Evolutionary conservation across 2,797 vertebrate species (phyloP).

Genomic region (Acridotheres tristis): DNA sequence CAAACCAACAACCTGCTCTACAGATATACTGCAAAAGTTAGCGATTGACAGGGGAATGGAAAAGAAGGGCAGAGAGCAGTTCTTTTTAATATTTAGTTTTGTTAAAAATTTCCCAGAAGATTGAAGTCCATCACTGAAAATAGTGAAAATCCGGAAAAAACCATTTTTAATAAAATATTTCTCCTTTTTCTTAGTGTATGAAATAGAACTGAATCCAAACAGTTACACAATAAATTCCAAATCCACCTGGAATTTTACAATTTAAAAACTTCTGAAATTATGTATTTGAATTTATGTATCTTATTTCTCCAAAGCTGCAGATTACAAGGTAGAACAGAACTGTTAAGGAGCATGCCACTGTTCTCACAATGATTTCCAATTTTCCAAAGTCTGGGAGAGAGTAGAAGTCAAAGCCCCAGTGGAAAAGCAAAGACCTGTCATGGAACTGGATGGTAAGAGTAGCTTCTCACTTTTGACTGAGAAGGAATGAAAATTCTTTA

Average conservation of each 20-base stretch:
- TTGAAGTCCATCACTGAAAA: not conserved
- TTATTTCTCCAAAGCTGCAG: not conserved
- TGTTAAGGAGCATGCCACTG: not conserved
- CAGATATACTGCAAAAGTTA: not conserved
- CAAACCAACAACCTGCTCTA: not conserved
- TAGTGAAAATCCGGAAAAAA: not conserved
- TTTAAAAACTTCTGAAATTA: not conserved
- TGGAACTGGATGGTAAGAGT: not conserved
- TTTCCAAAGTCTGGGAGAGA: not conserved
- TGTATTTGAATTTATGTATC: not conserved
- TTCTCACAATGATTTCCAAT: not conserved
- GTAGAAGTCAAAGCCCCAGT: not conserved
- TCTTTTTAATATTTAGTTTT: not conserved
- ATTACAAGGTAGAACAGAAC: not conserved
- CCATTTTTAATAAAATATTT: not conserved
- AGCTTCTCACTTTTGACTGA: not conserved
- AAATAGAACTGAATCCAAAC: not conserved
- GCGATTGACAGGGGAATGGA: not conserved
- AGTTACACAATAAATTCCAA: not conserved
- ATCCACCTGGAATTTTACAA: accelerated
- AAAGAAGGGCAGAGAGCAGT: not conserved
- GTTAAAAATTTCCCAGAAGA: not conserved
- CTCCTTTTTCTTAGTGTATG: accelerated
- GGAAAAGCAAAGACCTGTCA: not conserved
- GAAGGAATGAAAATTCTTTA: not conserved